phyloP scores from a whole-genome alignment of 2,888 invertebrate species.

The Xestoiulus laeticollis region DNA sequence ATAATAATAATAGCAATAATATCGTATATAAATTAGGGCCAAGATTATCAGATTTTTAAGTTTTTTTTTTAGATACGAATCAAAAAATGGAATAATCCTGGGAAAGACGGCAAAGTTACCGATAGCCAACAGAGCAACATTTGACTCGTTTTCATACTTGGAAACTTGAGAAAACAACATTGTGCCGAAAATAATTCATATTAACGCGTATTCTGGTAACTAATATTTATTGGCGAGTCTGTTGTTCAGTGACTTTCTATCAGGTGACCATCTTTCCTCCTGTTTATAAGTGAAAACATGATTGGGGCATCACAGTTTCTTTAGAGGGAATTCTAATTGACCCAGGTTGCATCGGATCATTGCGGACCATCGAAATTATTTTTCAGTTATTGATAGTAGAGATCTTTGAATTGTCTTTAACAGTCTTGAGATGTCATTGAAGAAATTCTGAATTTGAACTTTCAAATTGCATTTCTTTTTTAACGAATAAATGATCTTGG shows the following conservation, averaged over 20 bases:
- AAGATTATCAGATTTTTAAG: not conserved
- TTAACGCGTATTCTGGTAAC: not conserved
- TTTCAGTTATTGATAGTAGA: not conserved
- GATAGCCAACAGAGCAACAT: not conserved
- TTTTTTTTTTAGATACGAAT: not conserved
- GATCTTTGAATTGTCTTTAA: too few relatives aligned
- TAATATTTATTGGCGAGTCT: not conserved
- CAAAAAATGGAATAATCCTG: not conserved
- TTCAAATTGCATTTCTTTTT: too few relatives aligned
- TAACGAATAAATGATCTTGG: too few relatives aligned
- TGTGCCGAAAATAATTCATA: not conserved
- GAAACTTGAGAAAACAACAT: not conserved
- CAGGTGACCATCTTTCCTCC: not conserved
- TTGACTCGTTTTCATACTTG: not conserved
- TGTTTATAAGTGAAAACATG: not conserved
- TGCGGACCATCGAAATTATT: not conserved
- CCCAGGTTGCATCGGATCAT: slow-evolving; percentile 4
- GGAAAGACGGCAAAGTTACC: not conserved
- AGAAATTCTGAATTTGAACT: too few relatives aligned
- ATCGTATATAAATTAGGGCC: not conserved
- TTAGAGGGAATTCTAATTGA: not conserved
- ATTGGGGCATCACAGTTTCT: not conserved
- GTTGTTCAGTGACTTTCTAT: not conserved
- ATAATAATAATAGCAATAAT: not conserved
- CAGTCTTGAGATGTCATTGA: too few relatives aligned